These are phyloP conservation scores for Carterocephalus palaemon DNA, from an alignment of 2,888 invertebrate genomes.

Conservation along the genomic window DNA sequence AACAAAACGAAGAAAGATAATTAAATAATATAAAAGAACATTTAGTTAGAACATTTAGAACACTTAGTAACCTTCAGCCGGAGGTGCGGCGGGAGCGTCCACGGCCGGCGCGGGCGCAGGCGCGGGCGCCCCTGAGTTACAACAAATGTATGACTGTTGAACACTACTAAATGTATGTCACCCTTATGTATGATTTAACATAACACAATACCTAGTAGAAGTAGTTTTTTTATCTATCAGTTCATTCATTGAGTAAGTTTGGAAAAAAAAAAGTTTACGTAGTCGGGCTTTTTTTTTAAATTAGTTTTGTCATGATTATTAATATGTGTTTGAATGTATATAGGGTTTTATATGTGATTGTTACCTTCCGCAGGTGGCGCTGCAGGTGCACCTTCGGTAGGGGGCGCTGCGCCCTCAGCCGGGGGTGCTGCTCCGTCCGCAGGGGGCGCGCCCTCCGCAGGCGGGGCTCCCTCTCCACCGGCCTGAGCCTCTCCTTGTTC, in stretches of 20 bases:
- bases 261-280: no score
- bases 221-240: no score
- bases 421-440: conserved; percentile 44
- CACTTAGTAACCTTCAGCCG: conserved; percentile 9
- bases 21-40: no score
- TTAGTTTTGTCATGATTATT: no score
- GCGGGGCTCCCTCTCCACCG: conserved; percentile 47
- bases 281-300: no score
- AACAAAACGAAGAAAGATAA: no score
- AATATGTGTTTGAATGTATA: background rate
- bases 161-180: no score
- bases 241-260: no score
- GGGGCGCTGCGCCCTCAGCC: conserved; percentile 35
- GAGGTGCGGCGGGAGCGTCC: conserved; percentile 5
- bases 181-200: no score
- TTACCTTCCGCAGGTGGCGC: conserved; percentile 37
- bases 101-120: conserved; percentile 9
- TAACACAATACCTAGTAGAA: no score
- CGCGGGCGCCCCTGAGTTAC: conserved; percentile 15
- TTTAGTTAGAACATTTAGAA: no score
- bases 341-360: background rate
- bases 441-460: conserved; percentile 45
- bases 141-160: no score
- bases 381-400: conserved; percentile 32
- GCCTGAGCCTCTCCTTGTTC: conserved; percentile 45